phyloP scores from a whole-genome alignment of 1,140 invertebrate genomes.

The Parasteatoda tepidariorum region DNA sequence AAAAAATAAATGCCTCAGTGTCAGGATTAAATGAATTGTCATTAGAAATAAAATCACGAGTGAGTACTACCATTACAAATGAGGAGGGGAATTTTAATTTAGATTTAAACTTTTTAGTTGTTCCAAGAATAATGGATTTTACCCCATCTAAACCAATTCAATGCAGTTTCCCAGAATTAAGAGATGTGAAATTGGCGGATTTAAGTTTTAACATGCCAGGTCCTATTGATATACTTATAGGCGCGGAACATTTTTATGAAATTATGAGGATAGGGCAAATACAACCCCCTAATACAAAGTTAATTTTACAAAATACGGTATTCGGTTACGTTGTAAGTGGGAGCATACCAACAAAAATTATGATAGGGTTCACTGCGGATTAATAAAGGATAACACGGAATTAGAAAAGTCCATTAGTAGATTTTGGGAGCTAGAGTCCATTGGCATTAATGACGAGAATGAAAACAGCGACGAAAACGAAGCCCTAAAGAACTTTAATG shows the following conservation, averaged over 20 bases:
- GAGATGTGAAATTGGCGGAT: background rate
- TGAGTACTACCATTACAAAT: background rate
- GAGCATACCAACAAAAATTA: background rate
- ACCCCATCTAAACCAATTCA: background rate
- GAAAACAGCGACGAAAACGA: background rate
- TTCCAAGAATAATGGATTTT: background rate
- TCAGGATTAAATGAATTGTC: background rate
- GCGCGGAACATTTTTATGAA: background rate
- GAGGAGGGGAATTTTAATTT: background rate
- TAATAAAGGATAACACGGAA: background rate
- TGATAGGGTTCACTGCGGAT: background rate
- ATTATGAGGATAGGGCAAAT: background rate
- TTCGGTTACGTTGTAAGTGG: background rate
- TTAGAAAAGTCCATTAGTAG: background rate
- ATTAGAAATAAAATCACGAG: background rate
- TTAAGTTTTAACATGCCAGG: background rate
- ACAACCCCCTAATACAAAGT: background rate
- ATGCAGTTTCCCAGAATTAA: too few species aligned
- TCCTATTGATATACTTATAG: background rate
- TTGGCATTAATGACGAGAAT: background rate
- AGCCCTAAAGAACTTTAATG: background rate
- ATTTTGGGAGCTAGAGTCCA: slow-evolving; percentile 7
- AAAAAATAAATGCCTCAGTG: background rate
- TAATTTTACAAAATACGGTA: background rate
- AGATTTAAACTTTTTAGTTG: background rate